Conservation (phyloP, 1,140 invertebrate species). For the Cephus cinctus region DNA sequence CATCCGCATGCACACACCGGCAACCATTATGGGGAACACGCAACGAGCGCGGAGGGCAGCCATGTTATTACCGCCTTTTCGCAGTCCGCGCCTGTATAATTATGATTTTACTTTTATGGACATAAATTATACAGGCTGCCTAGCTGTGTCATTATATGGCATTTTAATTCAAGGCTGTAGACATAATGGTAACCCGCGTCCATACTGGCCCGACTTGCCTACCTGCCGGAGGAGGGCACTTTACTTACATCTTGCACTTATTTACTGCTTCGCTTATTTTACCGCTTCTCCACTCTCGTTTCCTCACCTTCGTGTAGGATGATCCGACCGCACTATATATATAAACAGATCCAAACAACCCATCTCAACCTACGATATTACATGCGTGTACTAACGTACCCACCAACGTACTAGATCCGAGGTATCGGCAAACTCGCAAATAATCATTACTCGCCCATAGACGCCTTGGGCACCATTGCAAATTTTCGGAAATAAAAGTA, state of each 20-base stretch:
- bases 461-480: too few species aligned
- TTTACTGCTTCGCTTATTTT: conserved; percentile 10
- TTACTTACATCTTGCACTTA: conserved; percentile 17
- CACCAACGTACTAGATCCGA: too few species aligned
- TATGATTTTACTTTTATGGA: conserved; percentile 57
- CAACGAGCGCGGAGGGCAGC: conserved; percentile 22
- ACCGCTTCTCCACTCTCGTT: conserved; percentile 6
- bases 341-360: too few species aligned
- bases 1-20: background rate
- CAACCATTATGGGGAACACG: conserved; percentile 6
- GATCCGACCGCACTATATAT: too few species aligned
- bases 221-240: conserved; percentile 27
- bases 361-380: too few species aligned
- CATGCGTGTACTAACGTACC: too few species aligned
- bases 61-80: conserved; percentile 53
- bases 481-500: too few species aligned
- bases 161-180: conserved; percentile 55
- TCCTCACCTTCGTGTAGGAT: conserved; percentile 13
- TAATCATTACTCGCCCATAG: too few species aligned
- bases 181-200: conserved; percentile 47
- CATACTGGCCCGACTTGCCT: conserved; percentile 29
- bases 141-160: conserved; percentile 55
- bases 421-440: too few species aligned
- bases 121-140: conserved; percentile 51
- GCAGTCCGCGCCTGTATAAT: conserved; percentile 51